phyloP scores from a whole-genome alignment of 2,888 invertebrate species.

The Ornithoptera alexandrae region DNA sequence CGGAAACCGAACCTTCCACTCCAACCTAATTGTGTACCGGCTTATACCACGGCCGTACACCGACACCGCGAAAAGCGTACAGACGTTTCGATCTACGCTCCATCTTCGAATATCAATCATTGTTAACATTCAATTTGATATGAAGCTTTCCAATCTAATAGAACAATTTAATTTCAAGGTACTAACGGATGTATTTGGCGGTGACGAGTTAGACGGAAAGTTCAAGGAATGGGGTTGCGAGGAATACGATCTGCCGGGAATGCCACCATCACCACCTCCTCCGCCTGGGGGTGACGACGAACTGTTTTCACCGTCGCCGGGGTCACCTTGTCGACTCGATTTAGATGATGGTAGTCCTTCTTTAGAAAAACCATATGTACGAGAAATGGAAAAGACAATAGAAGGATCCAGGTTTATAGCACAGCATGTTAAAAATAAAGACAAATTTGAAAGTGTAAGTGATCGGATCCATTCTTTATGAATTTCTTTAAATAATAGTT shows the following conservation, averaged over 20 bases:
- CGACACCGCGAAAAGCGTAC: constrained; percentile 48
- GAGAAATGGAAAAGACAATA: constrained; percentile 94
- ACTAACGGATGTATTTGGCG: constrained; percentile 88
- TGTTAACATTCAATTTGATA: background rate
- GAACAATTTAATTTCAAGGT: constrained; percentile 67
- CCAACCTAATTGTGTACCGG: constrained; percentile 71
- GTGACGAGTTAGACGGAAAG: constrained; percentile 75
- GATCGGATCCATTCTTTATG: constrained; percentile 27
- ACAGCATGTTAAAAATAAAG: constrained; percentile 96
- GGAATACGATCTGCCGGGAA: constrained; percentile 87
- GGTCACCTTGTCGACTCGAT: constrained; percentile 80
- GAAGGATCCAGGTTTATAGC: constrained; percentile 96
- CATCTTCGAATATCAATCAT: constrained; percentile 23
- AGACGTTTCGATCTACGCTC: constrained; percentile 61
- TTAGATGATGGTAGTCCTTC: constrained; percentile 86
- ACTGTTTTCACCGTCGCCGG: constrained; percentile 89
- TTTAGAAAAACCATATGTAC: constrained; percentile 88
- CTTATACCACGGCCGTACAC: constrained; percentile 69
- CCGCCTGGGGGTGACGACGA: constrained; percentile 91
- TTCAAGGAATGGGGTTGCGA: constrained; percentile 80
- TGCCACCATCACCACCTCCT: constrained; percentile 86
- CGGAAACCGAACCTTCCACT: constrained; percentile 68
- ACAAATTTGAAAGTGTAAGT: constrained; percentile 96
- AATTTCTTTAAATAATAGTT: background rate
- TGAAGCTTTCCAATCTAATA: background rate